Evolutionary conservation across 2,888 invertebrate genomes (phyloP), one percentile per base, ranked within the genome.

Genomic region (Euproctis similis): DNA sequence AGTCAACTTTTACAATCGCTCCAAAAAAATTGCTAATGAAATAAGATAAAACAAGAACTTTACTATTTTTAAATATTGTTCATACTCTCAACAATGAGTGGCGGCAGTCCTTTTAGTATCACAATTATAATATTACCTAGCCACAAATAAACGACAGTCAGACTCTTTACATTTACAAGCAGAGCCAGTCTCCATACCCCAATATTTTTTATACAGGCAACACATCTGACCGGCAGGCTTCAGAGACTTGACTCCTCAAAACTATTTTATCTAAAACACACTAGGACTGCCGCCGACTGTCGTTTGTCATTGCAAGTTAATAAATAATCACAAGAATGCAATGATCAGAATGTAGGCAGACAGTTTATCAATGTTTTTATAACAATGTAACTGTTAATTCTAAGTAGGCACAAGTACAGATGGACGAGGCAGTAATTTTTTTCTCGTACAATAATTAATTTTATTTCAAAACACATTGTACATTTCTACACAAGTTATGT

Each of bases 81-180:
- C 52, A 63, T 52, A 61, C 63, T 66, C 46, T 46, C 27, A n/a
- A 41, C 32, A 46, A 53, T 45, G 18, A 52, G 43, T 47, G 34
- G 47, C 68, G 66, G 71, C 76, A 80, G 75, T 68, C 77, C 76
- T 59, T n/a, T n/a, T n/a, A 72, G 69, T 64, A 68, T 70, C 69
- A 73, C 72, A 76, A 66, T 68, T 57, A 65, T 65, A 68, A n/a
- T 56, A 52, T 43, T 53, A 53, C 59, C n/a, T 66, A 70, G 63
- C 53, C 55, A 60, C 51, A 55, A 73, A 66, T 59, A 57, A 70
- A 68, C 53, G 67, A 74, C 74, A 74, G 74, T 76, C 76, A 70
- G 67, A 73, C 64, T 61, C 60, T 66, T 55, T 54, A 57, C 53
- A 56, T 58, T 54, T 53, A 41, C 42, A 53, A 50, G 38, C 30